phyloP scores from a whole-genome alignment of 2,888 invertebrate species.

The Lithophane semibrunnea region DNA sequence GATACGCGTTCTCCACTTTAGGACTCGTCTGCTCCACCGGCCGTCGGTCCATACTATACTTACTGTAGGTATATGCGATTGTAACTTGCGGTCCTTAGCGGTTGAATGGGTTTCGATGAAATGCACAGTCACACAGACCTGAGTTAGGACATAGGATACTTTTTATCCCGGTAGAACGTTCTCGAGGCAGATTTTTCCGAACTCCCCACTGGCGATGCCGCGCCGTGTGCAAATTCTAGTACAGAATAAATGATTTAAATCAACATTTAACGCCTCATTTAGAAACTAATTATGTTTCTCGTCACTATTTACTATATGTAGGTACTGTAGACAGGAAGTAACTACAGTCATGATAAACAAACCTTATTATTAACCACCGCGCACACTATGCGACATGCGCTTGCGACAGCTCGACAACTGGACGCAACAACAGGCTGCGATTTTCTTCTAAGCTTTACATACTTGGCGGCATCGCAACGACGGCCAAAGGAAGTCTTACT shows the following conservation, averaged over 20 bases:
- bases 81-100: not conserved
- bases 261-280: conserved; percentile 29
- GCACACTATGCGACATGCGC: not conserved
- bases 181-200: rapidly evolving
- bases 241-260: conserved; percentile 11
- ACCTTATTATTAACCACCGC: conserved; percentile 6
- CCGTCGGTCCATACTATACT: not conserved
- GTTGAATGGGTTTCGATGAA: not conserved
- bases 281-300: conserved; percentile 26
- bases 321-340: conserved; percentile 34
- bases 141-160: not conserved
- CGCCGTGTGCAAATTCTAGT: not conserved
- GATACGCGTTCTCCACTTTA: too few species aligned
- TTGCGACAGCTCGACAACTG: not conserved
- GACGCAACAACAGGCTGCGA: not conserved
- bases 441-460: not conserved
- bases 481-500: too few species aligned
- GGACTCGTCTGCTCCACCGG: too few species aligned
- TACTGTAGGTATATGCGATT: not conserved
- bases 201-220: not conserved
- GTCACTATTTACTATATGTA: too few species aligned
- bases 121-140: not conserved
- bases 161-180: not conserved
- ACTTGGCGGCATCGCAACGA: too few species aligned
- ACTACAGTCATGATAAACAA: conserved; percentile 13